Percentiles rank a stretch among this genome's conserved stretches.
These are phyloP conservation scores for Drosophila arizonae DNA, from an alignment of 1,140 invertebrate species.

Conservation along the genomic window DNA sequence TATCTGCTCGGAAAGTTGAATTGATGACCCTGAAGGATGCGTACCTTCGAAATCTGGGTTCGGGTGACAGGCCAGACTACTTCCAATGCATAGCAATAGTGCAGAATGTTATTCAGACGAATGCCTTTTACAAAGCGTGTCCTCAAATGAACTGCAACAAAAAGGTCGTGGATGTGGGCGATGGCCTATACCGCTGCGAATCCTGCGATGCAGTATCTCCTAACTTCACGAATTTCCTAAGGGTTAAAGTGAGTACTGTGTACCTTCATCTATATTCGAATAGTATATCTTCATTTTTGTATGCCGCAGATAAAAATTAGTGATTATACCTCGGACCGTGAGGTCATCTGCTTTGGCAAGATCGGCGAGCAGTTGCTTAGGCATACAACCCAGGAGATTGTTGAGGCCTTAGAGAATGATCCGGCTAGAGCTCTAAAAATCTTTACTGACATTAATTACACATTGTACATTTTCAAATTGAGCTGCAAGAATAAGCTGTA, in stretches of 20 bases:
- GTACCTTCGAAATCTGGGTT: conserved; percentile 86
- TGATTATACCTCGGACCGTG: conserved; percentile 91
- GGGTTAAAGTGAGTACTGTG: conserved; percentile 88
- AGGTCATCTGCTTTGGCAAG: conserved; percentile 95
- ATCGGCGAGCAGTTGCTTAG: conserved; percentile 92
- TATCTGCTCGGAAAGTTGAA: conserved; percentile 85
- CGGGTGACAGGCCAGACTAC: conserved; percentile 90
- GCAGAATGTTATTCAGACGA: conserved; percentile 85
- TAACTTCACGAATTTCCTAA: conserved; percentile 93
- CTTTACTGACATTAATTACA: conserved; percentile 90
- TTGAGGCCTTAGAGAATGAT: conserved; percentile 87
- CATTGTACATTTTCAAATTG: conserved; percentile 91
- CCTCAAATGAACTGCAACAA: conserved; percentile 94
- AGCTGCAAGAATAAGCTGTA: conserved; percentile 95
- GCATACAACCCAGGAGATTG: conserved; percentile 89
- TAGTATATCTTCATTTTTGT: background rate
- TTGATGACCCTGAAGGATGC: conserved; percentile 90
- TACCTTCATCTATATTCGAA: conserved; percentile 69
- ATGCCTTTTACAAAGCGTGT: conserved; percentile 95
- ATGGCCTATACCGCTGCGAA: conserved; percentile 95
- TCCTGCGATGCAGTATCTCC: conserved; percentile 94
- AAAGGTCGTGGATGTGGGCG: conserved; percentile 93
- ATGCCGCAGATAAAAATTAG: conserved; percentile 87
- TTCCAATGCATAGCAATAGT: conserved; percentile 89
- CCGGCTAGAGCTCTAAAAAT: conserved; percentile 85